Conservation (phyloP, 1,140 invertebrate genomes). For the Brevipalpus yothersi region DNA sequence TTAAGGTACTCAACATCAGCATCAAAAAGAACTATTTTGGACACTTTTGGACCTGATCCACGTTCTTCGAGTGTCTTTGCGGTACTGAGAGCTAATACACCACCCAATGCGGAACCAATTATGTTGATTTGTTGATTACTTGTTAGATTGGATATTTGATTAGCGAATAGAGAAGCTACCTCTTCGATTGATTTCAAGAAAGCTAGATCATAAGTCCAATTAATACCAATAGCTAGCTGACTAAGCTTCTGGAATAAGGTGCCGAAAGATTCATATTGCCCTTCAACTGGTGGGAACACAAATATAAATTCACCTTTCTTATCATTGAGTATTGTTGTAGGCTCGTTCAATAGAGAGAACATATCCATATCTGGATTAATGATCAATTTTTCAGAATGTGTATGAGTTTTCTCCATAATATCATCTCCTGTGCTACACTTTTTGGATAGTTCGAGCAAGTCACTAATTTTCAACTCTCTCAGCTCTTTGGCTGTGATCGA, state of each 20-base stretch:
- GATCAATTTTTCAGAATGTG: not conserved
- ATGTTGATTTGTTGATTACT: constrained; percentile 34
- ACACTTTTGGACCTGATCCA: constrained; percentile 49
- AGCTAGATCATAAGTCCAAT: not conserved
- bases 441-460: not conserved
- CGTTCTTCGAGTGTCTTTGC: constrained; percentile 42
- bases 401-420: not conserved
- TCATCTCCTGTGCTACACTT: not conserved
- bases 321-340: not conserved
- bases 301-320: not conserved
- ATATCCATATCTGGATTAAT: not conserved
- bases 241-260: constrained; percentile 30
- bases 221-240: not conserved
- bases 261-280: constrained; percentile 25
- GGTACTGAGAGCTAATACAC: constrained; percentile 76
- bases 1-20: constrained; percentile 49
- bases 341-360: not conserved
- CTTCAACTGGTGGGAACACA: constrained; percentile 8
- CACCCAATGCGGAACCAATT: constrained; percentile 80
- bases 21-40: constrained; percentile 50
- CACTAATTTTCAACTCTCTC: constrained; percentile 4
- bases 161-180: not conserved
- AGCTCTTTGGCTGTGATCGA: constrained; percentile 4
- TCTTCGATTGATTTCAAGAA: not conserved
- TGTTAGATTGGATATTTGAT: not conserved